Base-by-base conservation (phyloP, 2,888 invertebrate genomes). In the Thymelicus sylvestris region DNA sequence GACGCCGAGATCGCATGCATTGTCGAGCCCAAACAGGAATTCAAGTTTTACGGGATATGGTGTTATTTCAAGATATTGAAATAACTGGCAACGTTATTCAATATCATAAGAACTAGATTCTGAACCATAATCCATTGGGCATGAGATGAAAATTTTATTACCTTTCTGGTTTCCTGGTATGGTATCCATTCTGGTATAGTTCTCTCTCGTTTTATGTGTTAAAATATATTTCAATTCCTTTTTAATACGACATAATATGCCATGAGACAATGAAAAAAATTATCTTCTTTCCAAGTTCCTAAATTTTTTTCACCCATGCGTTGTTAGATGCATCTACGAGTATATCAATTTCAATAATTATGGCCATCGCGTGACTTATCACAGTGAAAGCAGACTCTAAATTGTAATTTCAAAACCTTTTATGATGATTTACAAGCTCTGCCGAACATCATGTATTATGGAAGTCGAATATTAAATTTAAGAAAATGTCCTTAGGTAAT, bases 331-430 rank as follows among this genome's bases (percentile, higher is more conserved):
- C 65, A 60, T 65, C 69, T 73, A 15, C 15, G 19, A 52, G 52
- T 52, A 73, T 59, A 72, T 72, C 73, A 70, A 66, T 71, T 71
- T 66, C 52, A 66, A 62, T 71, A 71, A 66, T 72, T 62, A 68
- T 48, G 63, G 70, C 41, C 81, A 77, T 88, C 80, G 87, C 90
- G 90, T 90, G 90, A 89, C 87, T 86, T 82, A 84, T 78, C 78
- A 79, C 79, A 83, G 88, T 87, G 89, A 90, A 89, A 90, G 90
- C 85, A 76, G 77, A 79, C 78, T 83, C 72, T 83, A 86, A 89
- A 86, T 86, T 84, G 85, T 85, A 84, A 83, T 84, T 85, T 83
- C 85, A 83, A 85, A 83, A 81, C 82, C 83, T 83, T 86, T 87
- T 84, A 84, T 77, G 77, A 82, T 74, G 82, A 83, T 83, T 82